Evolutionary conservation across 2,888 invertebrate species (phyloP), one percentile per base, ranked within the genome.

Genomic region (Neuroscelio doddi): DNA sequence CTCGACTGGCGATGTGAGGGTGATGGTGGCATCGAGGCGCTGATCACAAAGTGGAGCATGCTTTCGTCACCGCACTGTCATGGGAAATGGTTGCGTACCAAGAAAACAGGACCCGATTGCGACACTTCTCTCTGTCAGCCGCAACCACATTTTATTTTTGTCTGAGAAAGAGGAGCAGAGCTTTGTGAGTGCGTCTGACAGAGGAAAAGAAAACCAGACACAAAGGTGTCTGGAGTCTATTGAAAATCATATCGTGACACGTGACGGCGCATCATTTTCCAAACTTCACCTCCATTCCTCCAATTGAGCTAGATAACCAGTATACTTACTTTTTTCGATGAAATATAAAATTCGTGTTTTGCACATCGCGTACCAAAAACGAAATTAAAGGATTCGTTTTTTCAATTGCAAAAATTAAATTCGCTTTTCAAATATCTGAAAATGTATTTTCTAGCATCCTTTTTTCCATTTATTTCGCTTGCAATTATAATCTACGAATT

Each of bases 1-100:
- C 85, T 92, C 21, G 91, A 91, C 63, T 92, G 91, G 89, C 87
- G 93, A 42, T 96, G 96, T 86, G 91, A 92, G 66, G 96, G 96
- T 0, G 95, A 95, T 82, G 95, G 96, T 0, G 91, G 80, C 36
- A 73, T 73, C 59, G 80, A 80, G 62, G 78, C 78, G 17, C 78
- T 77, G 80, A 87, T 90, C 64, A 95, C 95, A 8, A 88, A 94
- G 56, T 96, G 93, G 91, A 92, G 92, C 74, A 93, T 94, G 27
- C 87, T 95, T 26, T 91, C 93, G 41, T 92, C 92, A n/a, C 92
- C 93, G 0, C 93, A 94, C 76, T 96, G 96, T 84, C 93, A 93
- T 78, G 96, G 95, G 30, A 93, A 94, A 81, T 96, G 95, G 95
- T 85, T 92, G 41, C 89, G 94, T 42, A 80, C 87, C 53, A 86